Percentiles rank a stretch among this genome's conserved stretches.
phyloP scores from a whole-genome alignment of 2,888 invertebrate genomes.

The Nomada fabriciana region DNA sequence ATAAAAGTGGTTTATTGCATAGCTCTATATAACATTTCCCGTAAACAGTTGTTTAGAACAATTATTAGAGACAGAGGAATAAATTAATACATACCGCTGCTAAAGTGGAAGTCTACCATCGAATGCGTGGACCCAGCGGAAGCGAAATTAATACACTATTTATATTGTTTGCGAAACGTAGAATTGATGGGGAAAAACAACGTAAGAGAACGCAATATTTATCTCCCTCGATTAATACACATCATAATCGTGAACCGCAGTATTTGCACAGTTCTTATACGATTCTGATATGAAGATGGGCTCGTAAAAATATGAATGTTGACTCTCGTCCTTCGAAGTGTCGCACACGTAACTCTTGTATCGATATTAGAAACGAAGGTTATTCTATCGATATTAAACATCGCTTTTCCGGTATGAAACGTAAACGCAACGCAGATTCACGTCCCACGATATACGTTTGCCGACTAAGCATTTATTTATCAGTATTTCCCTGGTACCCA shows the following conservation, averaged over 20 bases:
- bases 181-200: slow-evolving; percentile 19
- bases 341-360: slow-evolving; percentile 33
- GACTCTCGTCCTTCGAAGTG: slow-evolving; percentile 41
- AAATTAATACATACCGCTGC: no score
- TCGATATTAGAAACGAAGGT: slow-evolving; percentile 48
- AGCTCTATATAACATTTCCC: no score
- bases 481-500: no score
- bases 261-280: slow-evolving; percentile 67
- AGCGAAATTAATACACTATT: neutral
- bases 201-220: slow-evolving; percentile 52
- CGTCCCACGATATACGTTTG: neutral
- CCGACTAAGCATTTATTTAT: no score
- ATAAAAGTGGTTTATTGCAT: no score
- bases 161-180: neutral
- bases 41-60: no score
- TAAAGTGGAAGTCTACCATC: neutral
- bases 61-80: no score
- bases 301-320: slow-evolving; percentile 55
- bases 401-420: neutral
- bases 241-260: slow-evolving; percentile 43
- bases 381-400: slow-evolving; percentile 13
- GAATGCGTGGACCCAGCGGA: neutral
- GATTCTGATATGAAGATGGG: slow-evolving; percentile 52
- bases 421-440: neutral
- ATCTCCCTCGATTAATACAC: slow-evolving; percentile 61